Evolutionary conservation across 2,797 vertebrate genomes (phyloP), one percentile per base, ranked within the genome.

Genomic region (Sebastes taczanowskii): DNA sequence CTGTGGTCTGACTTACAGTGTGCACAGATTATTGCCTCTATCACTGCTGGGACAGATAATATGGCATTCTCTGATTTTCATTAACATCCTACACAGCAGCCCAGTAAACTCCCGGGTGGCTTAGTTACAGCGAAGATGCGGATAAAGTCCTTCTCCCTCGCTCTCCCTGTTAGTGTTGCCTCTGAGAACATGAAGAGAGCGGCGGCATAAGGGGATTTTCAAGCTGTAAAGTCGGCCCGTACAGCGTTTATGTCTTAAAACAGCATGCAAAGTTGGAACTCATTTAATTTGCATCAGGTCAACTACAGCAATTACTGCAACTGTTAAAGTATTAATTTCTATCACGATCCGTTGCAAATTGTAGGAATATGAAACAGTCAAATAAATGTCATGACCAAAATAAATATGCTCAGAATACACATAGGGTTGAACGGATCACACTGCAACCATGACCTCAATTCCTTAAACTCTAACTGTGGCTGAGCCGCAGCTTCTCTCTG

Each of bases 1-100:
- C 89, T 74, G 86, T 78, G 86, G 85, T 81, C 53, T 70, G 85
- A 78, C 63, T 90, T 84, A 71, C 42, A 84, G 80, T 82, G 84
- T 65, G 61, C 79, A 61, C 87, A 89, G 90, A 94, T 93, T 91
- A 91, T 90, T 93, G 89, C 89, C 82, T 85, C 74, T 60, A 65
- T 92, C 89, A 91, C 89, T 90, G 90, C 88, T 71, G 87, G 82
- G 87, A 94, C 89, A 90, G 91, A 94, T 94, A 93, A 92, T 87
- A 69, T 71, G 81, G 85, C 88, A 62, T 92, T 91, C 86, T 89
- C 53, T 81, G 85, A 76, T 86, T 89, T 91, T 89, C 90, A 94
- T 91, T 93, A 90, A 88, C 91, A 89, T 89, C 88, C 86, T 78
- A 83, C 86, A 86, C 84, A 86, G 90, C 83, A 84, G 91, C 82